Evolutionary conservation across 1,140 invertebrate species (phyloP), one percentile per base, ranked within the genome.

Genomic region (Drosophila ironensis): DNA sequence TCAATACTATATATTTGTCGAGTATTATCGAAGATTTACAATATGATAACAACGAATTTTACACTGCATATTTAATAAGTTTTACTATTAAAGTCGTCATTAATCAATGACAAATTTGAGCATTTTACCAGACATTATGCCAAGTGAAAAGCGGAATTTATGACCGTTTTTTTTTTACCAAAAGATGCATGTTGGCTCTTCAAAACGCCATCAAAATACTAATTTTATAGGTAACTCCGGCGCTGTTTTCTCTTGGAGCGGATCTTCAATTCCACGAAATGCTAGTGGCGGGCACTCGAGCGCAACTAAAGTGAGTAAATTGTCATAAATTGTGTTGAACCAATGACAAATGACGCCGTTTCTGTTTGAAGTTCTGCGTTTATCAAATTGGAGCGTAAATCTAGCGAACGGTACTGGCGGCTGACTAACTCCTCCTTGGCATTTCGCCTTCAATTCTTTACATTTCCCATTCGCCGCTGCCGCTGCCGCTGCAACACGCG

Each of bases 281-380:
- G 20, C 41, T 24, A 1, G 1, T 4, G 27, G 1, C 27, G 35
- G 19, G 22, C 67, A 69, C 51, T 76, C 47, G 38, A 56, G 51
- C 77, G 74, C 64, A 52, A 53, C 74, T 78, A 64, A 73, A 56
- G 53, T 38, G 57, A 54, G 63, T 74, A 73, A 84, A 82, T 82
- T 86, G 73, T 84, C 72, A 64, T 59, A 64, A 77, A 78, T 84
- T 70, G 72, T 42, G 64, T 40, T 54, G 70, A 73, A 63, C 78
- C 52, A 86, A 84, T 84, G 73, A 86, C 74, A 86, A 82, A 84
- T 82, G 77, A 84, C 46, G 52, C 41, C 16, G 37, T 37, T 35
- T 35, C 30, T 35, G 17, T 48, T 27, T 16, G 20, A 35, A 37
- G 24, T 37, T 37, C 33, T 37, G 45, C 63, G 50, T 81, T 60